Evolutionary conservation across 1,140 invertebrate species (phyloP), one percentile per base, ranked within the genome.

Genomic region (Battus philenor): DNA sequence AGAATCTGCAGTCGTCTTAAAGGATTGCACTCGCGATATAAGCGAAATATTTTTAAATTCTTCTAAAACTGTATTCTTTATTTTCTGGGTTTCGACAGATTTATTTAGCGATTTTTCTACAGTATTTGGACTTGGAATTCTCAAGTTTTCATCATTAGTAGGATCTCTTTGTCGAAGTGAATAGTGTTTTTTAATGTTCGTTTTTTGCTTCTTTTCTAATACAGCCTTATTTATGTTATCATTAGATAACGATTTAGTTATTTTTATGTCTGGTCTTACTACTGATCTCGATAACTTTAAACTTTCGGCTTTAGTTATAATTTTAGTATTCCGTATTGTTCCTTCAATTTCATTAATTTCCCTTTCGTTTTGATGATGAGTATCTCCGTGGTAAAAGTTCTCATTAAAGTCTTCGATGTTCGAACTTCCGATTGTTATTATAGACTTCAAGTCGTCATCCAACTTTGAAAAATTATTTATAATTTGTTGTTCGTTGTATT

Each of bases 271-370:
- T 26, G 76, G 67, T 45, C 50, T 67, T 11, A 68, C 60, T 44
- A 54, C 50, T 24, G 59, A 51, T 46, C 65, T 64, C 6, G 57
- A 51, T 27, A 76, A 49, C 50, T 71, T 78, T 45, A 83, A 64
- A 62, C 75, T 83, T 59, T 85, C 81, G 4, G 74, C 71, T 54
- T 85, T 85, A 3, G 76, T 73, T 15, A 85, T 75, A 12, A 85
- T 13, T 79, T 85, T 85, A 47, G 79, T 85, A 36, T 83, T 83
- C 45, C 81, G 43, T 26, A 85, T 85, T 9, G 81, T 85, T 39
- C 79, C 78, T 74, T 85, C 81, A 45, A 85, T 85, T 72, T 85
- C 81, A 65, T 85, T 85, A 47, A 85, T 67, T 70, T 85, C 81
- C 52, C 79, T 68, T 67, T 85, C 81, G 67, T 85, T 85, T 70